Base-by-base conservation (phyloP, 1,140 invertebrate genomes). In the Aethina tumida region DNA sequence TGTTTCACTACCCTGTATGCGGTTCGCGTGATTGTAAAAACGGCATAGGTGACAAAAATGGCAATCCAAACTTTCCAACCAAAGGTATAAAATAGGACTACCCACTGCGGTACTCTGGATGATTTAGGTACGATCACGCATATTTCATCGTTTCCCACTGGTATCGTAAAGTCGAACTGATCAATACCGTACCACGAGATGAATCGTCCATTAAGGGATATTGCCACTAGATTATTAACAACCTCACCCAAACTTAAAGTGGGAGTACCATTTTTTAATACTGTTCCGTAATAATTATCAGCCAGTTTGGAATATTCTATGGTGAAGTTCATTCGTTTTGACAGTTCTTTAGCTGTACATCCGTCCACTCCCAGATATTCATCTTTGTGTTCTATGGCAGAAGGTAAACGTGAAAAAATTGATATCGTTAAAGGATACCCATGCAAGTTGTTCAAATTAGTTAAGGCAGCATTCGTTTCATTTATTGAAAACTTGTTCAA, bases 261-360 rank as follows among this genome's bases (percentile, higher is more conserved):
- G 9, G 22, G 5, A 13, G 19, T 39, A 5, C 37, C 43, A 26
- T 39, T 31, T 24, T 16, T 9, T 8, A 13, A 10, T 10, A 35
- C 13, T 17, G 4, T 30, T 17, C 43, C 43, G 39, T 44, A 44
- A 15, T 7, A 34, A 8, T 37, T 5, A 10, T 15, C 9, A 3
- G 22, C 5, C n/a, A 12, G 6, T 2, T 28, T 13, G 2, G 7
- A 18, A 5, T 35, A 10, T 2, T 13, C 4, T 6, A 45, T 24
- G n/a, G 31, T 26, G 15, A 45, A 45, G 35, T 45, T 45, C 32
- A 45, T 29, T 16, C 12, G n/a, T 26, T 17, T 10, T 4, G 36
- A 35, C 20, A 45, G 15, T 17, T 4, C 25, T 12, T 36, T 14
- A 18, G 40, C 26, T n/a, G 21, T 22, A 7, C 29, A 14, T 2